Evolutionary conservation across 2,113 vertebrate species (phyloP), one percentile per base, ranked within the genome.

Genomic region (Anser brachyrhynchus): DNA sequence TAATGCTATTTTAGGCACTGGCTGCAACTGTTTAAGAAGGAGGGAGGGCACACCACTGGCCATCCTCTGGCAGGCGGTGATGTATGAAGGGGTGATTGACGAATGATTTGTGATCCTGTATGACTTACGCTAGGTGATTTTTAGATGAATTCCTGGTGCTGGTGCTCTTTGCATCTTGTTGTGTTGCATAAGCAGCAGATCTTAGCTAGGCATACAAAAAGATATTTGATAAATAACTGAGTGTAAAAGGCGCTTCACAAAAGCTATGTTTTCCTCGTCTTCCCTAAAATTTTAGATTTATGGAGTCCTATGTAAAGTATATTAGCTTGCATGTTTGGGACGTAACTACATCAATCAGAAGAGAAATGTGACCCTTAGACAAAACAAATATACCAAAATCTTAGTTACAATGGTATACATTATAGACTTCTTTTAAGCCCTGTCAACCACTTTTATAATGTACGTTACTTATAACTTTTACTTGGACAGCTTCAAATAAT

Each of bases 1-100:
- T 84, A 81, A 74, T 39, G 18, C 65, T 87, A 69, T 93, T 95
- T 84, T 58, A 93, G 91, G 54, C 69, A 67, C 18, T 77, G 87
- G 44, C 84, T 89, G 54, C 26, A 73, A 58, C 84, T 28, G 5
- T 57, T 79, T 72, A 75, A 78, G 80, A 52, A 33, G 17, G 58
- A 84, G 79, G 43, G 77, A 62, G 72, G 61, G 76, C 76, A 59
- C 65, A 29, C 85, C 73, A 61, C 44, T 1, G 1, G n/a, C 41
- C 0, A 0, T 70, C 13, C 64, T 28, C 37, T 88, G 92, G 51
- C 92, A 86, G 51, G 22, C 16, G 51, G 55, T 88, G 93, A 89
- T 10, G 2, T 93, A 59, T 51, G 72, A 80, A 88, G 76, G 31
- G 78, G 51, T 81, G 89, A 92, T 92, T 73, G 73, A 93, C 92